phyloP scores from a whole-genome alignment of 2,113 vertebrate genomes.

The Sturnira hondurensis region DNA sequence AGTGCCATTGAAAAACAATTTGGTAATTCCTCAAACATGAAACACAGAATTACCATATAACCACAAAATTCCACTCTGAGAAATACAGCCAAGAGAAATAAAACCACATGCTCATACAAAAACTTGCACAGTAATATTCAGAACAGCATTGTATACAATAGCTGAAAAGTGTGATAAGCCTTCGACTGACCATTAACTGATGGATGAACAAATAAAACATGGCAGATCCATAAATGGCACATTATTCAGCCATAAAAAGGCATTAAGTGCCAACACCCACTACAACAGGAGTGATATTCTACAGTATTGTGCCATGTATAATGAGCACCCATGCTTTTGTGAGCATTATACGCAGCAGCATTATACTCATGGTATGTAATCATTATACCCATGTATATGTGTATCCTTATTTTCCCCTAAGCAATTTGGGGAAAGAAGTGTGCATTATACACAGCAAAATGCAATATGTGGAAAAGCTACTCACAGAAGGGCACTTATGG shows the following conservation, averaged over 20 bases:
- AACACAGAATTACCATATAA: not conserved
- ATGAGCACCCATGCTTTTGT: too few relatives aligned
- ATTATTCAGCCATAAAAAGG: not conserved
- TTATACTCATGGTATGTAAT: too few relatives aligned
- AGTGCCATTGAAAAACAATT: not conserved
- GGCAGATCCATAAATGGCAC: not conserved
- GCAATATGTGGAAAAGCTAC: not conserved
- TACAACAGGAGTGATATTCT: not conserved
- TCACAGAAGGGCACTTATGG: not conserved
- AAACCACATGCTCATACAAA: not conserved
- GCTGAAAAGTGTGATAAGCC: not conserved
- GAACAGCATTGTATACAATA: rapidly evolving
- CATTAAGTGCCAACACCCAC: rapidly evolving
- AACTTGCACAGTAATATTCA: not conserved
- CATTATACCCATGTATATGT: too few relatives aligned
- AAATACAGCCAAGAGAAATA: not conserved
- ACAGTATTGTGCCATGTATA: too few relatives aligned
- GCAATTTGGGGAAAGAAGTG: too few relatives aligned
- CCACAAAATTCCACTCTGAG: not conserved
- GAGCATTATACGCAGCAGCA: too few relatives aligned
- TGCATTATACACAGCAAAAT: too few relatives aligned
- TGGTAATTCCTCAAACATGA: not conserved
- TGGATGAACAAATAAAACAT: not conserved
- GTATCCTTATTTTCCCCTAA: too few relatives aligned
- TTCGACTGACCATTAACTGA: not conserved